Evolutionary conservation across 2,113 vertebrate genomes (phyloP).

Genomic region (Hippopotamus amphibius): DNA sequence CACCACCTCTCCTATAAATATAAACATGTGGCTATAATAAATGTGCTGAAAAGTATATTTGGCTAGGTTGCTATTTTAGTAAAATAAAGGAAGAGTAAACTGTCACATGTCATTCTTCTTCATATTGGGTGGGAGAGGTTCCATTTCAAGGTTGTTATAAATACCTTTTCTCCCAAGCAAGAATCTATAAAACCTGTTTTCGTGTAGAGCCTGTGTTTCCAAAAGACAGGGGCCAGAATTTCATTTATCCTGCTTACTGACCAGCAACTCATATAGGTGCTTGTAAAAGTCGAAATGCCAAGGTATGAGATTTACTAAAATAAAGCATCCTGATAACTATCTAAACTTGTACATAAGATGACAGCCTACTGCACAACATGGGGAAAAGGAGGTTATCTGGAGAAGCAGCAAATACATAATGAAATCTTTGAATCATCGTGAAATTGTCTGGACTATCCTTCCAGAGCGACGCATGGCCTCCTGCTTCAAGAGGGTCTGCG

Average conservation of each 20-base stretch:
- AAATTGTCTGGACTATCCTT: not conserved
- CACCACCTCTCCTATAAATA: constrained; percentile 58
- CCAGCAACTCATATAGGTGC: not conserved
- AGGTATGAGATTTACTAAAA: not conserved
- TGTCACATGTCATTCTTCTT: constrained; percentile 64
- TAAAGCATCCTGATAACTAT: not conserved
- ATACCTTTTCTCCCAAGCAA: not conserved
- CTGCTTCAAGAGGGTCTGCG: not conserved
- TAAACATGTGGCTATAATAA: constrained; percentile 53
- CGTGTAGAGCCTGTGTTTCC: not conserved
- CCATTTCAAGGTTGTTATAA: constrained; percentile 46
- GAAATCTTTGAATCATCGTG: not conserved
- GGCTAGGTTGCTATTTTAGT: constrained; percentile 62
- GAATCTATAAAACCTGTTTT: not conserved
- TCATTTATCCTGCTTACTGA: not conserved
- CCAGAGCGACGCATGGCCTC: not conserved
- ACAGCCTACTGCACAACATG: not conserved
- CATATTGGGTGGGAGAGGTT: not conserved
- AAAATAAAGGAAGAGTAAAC: constrained; percentile 47
- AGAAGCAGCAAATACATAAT: not conserved
- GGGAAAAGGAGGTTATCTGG: not conserved
- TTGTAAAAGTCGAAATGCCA: not conserved
- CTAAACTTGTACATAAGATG: not conserved
- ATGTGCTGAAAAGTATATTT: constrained; percentile 40
- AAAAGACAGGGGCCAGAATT: not conserved